These are phyloP conservation scores for Fukomys damarensis DNA, from an alignment of 2,113 vertebrate species.

Conservation along the genomic window DNA sequence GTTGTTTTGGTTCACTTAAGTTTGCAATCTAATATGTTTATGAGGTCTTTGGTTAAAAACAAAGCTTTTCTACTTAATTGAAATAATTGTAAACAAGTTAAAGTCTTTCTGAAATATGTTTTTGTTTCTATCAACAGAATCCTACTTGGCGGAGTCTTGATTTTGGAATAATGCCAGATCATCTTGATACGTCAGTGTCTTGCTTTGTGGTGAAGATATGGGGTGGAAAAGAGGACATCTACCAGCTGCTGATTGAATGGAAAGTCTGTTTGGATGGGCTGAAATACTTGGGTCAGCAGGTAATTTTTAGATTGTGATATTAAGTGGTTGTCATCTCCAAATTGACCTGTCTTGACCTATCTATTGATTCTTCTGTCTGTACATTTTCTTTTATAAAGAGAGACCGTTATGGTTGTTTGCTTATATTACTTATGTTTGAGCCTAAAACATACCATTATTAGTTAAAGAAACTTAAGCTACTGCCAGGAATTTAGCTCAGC, in stretches of 20 bases:
- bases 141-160: constrained; percentile 98
- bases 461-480: not conserved
- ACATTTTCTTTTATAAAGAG: not conserved
- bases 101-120: constrained; percentile 29
- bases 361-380: not conserved
- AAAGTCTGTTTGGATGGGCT: constrained; percentile 97
- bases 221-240: constrained; percentile 90
- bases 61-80: constrained; percentile 3
- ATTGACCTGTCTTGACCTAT: not conserved
- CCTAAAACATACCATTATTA: constrained; percentile 18
- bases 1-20: constrained; percentile 36
- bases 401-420: constrained; percentile 26
- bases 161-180: constrained; percentile 96
- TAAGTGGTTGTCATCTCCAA: not conserved
- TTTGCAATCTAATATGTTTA: constrained; percentile 10
- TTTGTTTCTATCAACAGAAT: constrained; percentile 88
- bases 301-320: constrained; percentile 77
- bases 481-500: no score
- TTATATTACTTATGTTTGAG: constrained; percentile 24
- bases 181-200: constrained; percentile 96
- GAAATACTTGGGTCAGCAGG: constrained; percentile 97
- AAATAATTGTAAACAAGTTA: constrained; percentile 43
- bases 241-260: constrained; percentile 96
- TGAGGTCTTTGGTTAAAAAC: not conserved
- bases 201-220: constrained; percentile 97